Conservation (phyloP, 2,113 vertebrate species). For the Balaeniceps rex region DNA sequence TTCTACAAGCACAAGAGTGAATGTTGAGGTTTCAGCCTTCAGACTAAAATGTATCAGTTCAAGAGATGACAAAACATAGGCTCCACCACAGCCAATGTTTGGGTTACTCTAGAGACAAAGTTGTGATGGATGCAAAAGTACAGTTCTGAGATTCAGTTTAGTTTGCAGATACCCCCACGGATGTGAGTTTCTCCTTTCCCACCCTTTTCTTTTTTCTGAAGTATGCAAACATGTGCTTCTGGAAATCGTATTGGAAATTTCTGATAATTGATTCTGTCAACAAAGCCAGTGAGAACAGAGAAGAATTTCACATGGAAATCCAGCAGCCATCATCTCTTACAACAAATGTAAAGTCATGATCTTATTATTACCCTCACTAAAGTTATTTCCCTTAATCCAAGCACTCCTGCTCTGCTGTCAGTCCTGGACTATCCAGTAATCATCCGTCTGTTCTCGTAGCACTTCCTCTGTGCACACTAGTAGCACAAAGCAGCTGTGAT, state of each 20-base stretch:
- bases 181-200: neutral
- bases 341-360: neutral
- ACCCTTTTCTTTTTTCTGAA: neutral
- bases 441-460: accelerated
- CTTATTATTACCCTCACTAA: neutral
- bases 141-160: neutral
- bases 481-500: slow-evolving; percentile 8
- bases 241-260: neutral
- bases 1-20: neutral
- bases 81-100: neutral
- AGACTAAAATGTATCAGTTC: neutral
- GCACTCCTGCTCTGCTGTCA: neutral
- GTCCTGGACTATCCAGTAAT: neutral
- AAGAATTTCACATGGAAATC: neutral
- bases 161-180: neutral
- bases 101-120: neutral
- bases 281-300: neutral
- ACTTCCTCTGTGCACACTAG: neutral
- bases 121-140: neutral
- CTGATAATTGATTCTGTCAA: neutral
- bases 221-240: neutral
- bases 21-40: neutral
- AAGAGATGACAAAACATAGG: neutral
- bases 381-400: neutral
- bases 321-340: neutral